Evolutionary conservation across 2,113 vertebrate genomes (phyloP).

Genomic region (Probosciger aterrimus): DNA sequence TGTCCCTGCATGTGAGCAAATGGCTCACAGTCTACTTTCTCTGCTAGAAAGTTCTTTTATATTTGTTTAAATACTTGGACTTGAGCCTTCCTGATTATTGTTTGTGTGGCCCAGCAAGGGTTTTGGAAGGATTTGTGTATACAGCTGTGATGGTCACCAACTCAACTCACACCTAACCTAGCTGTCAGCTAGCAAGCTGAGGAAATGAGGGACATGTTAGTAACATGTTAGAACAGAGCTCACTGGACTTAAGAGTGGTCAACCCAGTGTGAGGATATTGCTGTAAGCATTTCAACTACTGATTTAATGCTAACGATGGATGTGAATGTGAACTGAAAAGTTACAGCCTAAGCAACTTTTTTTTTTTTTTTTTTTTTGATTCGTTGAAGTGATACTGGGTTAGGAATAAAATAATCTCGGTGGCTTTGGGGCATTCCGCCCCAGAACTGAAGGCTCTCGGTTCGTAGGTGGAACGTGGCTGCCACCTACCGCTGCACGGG

Average conservation of each 20-base stretch:
- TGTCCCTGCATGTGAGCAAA: background rate
- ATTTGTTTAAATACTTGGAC: background rate
- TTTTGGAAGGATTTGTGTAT: background rate
- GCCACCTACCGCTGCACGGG: constrained; percentile 9
- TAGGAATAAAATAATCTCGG: background rate
- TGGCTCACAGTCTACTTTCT: background rate
- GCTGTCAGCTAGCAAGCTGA: background rate
- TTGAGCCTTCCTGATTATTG: background rate
- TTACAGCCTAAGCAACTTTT: background rate
- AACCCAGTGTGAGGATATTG: background rate
- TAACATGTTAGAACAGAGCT: background rate
- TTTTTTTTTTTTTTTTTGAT: background rate
- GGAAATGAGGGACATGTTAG: background rate
- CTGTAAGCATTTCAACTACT: background rate
- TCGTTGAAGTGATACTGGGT: background rate
- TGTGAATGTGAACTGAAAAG: background rate
- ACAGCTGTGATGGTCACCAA: background rate
- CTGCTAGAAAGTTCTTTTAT: background rate
- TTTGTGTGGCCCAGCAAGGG: background rate
- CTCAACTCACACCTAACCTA: background rate
- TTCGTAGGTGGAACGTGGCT: background rate
- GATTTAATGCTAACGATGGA: background rate
- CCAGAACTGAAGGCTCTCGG: fast-evolving
- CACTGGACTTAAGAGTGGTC: background rate
- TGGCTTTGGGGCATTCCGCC: background rate